Base-by-base conservation (phyloP, 2,113 vertebrate species). In the Myxocyprinus asiaticus region DNA sequence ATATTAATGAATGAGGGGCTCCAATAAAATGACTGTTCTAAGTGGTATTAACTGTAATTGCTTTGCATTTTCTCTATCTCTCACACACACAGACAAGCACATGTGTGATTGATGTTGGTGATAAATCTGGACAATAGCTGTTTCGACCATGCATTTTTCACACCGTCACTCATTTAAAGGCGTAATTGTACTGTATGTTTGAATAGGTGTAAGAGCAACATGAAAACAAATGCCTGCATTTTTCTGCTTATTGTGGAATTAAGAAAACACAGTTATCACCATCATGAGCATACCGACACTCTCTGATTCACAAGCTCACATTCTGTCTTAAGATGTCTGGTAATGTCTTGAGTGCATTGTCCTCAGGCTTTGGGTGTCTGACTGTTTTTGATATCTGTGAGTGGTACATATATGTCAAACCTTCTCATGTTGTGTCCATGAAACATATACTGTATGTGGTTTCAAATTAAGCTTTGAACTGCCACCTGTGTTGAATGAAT, bases 301-400 rank as follows among this genome's bases (percentile, higher is more conserved):
- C 22, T 70, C 51, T 45, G 70, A 11, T n/a, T 58, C 14, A 58
- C 14, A 0, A 58, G 44, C 44, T 74, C 71, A 14, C 10, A 74
- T 74, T 74, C 58, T 45, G 9, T 61, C 17, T 48, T 50, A 58
- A 63, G 63, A 63, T 2, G 22, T 51, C 15, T 45, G 59, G 33
- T 72, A 63, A 74, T 22, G 72, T 59, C 70, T 51, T 5, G 72
- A 75, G 72, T 62, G 72, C 72, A 47, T 58, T 14, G 4, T 75
- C 2, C 44, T 33, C 42, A 51, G 63, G 63, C 72, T 75, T 45
- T 8, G 72, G 59, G 17, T 63, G 44, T 42, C 6, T 7, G 45
- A 51, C 72, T 8, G 45, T 63, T 45, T 75, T 63, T 63, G 59
- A 50, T 75, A 63, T 51, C 72, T 75, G 72, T 42, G 45, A 15